phyloP scores from a whole-genome alignment of 2,888 invertebrate genomes.

The Strigamia maritima region DNA sequence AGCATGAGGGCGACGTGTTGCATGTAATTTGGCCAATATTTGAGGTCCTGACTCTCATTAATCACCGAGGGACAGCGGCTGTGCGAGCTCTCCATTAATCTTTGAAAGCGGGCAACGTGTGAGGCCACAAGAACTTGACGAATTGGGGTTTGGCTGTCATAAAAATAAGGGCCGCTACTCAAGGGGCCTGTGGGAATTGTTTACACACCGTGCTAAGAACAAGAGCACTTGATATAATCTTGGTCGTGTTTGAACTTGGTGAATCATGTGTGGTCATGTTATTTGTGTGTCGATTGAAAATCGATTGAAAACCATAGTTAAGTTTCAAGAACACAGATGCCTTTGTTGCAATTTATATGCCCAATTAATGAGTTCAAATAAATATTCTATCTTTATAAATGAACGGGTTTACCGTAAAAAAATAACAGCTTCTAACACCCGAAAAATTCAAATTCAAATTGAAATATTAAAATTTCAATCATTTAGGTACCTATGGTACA shows the following conservation, averaged over 20 bases:
- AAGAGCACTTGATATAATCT: neutral
- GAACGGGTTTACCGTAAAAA: no score
- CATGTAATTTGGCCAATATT: slow-evolving; percentile 29
- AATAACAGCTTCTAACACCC: no score
- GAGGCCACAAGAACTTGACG: slow-evolving; percentile 29
- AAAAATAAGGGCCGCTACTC: neutral
- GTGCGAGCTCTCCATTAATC: slow-evolving; percentile 27
- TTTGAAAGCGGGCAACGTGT: slow-evolving; percentile 18
- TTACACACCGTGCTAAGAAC: neutral
- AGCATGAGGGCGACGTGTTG: slow-evolving; percentile 18
- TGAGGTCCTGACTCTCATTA: slow-evolving; percentile 29
- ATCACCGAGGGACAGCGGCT: slow-evolving; percentile 27
- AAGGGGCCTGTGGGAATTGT: slow-evolving; percentile 16
- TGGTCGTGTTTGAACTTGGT: slow-evolving; percentile 4
- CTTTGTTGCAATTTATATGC: no score
- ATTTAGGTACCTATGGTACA: no score
- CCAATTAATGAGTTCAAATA: no score
- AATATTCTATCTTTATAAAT: no score
- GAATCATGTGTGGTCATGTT: neutral
- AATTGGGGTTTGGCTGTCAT: slow-evolving; percentile 24
- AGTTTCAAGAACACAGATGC: neutral
- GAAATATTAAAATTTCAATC: no score
- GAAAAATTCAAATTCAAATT: no score
- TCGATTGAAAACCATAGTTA: neutral
- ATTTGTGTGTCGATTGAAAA: neutral